Percentiles rank a stretch among this genome's conserved stretches.
Conservation (phyloP, 2,888 invertebrate species). For the Rhingia rostrata region DNA sequence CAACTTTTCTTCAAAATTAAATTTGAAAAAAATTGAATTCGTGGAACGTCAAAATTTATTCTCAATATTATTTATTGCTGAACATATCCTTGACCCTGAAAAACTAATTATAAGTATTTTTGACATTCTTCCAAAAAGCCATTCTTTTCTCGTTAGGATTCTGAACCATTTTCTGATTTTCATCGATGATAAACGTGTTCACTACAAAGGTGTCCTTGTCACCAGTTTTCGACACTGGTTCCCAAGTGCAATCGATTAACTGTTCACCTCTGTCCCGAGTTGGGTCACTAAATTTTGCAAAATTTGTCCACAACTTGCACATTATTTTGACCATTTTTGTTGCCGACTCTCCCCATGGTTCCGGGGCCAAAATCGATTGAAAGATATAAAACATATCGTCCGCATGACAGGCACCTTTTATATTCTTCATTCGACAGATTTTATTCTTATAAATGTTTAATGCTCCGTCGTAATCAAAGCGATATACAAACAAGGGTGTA, state of each 20-base stretch:
- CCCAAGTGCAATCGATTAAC: slow-evolving; percentile 69
- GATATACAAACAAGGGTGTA: slow-evolving; percentile 84
- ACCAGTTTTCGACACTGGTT: slow-evolving; percentile 35
- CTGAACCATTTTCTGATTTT: slow-evolving; percentile 66
- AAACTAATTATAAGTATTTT: slow-evolving; percentile 74
- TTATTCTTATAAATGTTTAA: slow-evolving; percentile 83
- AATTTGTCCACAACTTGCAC: slow-evolving; percentile 85
- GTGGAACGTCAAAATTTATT: no score
- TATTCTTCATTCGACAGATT: slow-evolving; percentile 78
- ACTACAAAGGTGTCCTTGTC: slow-evolving; percentile 53
- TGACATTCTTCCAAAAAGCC: slow-evolving; percentile 75
- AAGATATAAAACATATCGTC: slow-evolving; percentile 85
- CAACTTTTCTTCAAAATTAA: no score
- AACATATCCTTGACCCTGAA: no score
- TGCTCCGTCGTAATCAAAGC: slow-evolving; percentile 84
- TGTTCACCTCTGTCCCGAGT: slow-evolving; percentile 25
- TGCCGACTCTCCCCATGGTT: slow-evolving; percentile 63
- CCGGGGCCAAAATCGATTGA: slow-evolving; percentile 76
- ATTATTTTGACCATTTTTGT: slow-evolving; percentile 82
- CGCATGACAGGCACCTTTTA: slow-evolving; percentile 84
- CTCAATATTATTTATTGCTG: no score
- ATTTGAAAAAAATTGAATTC: no score
- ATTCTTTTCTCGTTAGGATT: slow-evolving; percentile 74
- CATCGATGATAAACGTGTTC: slow-evolving; percentile 44
- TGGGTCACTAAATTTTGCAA: slow-evolving; percentile 83